Percentiles rank a stretch among this genome's conserved stretches.
phyloP scores from a whole-genome alignment of 2,797 vertebrate genomes.

The Ambastaia sidthimunki region DNA sequence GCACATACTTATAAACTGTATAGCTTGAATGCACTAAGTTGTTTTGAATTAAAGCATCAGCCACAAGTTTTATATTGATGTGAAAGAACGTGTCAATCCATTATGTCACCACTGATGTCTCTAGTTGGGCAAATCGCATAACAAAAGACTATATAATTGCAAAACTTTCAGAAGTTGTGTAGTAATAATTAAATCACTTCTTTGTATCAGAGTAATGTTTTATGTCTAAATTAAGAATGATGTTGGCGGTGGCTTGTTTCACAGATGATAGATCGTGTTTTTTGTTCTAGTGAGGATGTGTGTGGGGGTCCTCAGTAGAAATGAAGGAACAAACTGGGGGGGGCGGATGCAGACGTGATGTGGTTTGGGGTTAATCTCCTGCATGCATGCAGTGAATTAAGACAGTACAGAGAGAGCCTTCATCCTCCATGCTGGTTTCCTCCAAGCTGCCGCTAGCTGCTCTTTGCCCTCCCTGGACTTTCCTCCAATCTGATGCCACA shows the following conservation, averaged over 20 bases:
- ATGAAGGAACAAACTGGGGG: constrained; percentile 9
- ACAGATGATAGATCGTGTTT: constrained; percentile 45
- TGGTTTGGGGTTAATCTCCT: constrained; percentile 44
- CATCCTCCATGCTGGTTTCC: constrained; percentile 44
- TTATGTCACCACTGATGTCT: too few relatives aligned
- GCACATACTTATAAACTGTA: too few relatives aligned
- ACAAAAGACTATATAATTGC: too few relatives aligned
- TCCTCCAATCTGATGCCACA: constrained; percentile 3
- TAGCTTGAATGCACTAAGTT: too few relatives aligned
- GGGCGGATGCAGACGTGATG: constrained; percentile 26
- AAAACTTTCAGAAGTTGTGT: not conserved
- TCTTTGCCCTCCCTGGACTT: constrained; percentile 15
- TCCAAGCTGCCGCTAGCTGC: constrained; percentile 27
- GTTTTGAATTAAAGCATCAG: too few relatives aligned
- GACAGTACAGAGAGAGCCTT: not conserved
- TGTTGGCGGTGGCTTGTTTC: constrained; percentile 12
- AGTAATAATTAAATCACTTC: constrained; percentile 23
- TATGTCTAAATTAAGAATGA: not conserved
- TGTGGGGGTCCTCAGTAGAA: constrained; percentile 26
- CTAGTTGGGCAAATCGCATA: not conserved
- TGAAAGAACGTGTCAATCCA: too few relatives aligned
- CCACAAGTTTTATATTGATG: too few relatives aligned
- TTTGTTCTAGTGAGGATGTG: constrained; percentile 13
- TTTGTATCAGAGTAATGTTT: constrained; percentile 2
- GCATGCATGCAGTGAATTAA: constrained; percentile 21